Evolutionary conservation across 2,888 invertebrate genomes (phyloP).

Genomic region (Synergus laeviventris): DNA sequence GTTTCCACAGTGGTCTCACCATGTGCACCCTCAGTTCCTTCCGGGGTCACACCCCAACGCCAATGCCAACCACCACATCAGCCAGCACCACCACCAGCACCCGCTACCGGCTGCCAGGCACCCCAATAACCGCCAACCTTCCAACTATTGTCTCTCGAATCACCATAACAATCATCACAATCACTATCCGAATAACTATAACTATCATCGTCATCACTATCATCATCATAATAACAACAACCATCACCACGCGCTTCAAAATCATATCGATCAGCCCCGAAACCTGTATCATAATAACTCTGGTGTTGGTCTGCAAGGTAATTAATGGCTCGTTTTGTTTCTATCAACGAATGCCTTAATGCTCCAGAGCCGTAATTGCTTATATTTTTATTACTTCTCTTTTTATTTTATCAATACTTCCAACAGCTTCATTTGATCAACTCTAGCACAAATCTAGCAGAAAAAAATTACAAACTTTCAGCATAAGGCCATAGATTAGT

Average conservation of each 20-base stretch:
- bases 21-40: constrained; percentile 95
- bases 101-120: constrained; percentile 77
- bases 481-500: no score
- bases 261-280: constrained; percentile 78
- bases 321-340: constrained; percentile 65
- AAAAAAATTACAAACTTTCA: no score
- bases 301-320: constrained; percentile 80
- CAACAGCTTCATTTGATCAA: no score
- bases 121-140: constrained; percentile 76
- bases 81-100: constrained; percentile 77
- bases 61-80: constrained; percentile 76
- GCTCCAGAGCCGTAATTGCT: constrained; percentile 38
- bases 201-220: constrained; percentile 81
- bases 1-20: constrained; percentile 96
- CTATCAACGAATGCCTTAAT: constrained; percentile 63
- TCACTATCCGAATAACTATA: constrained; percentile 79
- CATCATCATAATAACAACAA: constrained; percentile 79
- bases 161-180: constrained; percentile 78
- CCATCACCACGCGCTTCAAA: constrained; percentile 77
- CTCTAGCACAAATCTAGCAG: no score
- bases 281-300: constrained; percentile 80
- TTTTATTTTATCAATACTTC: no score
- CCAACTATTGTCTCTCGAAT: constrained; percentile 78
- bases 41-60: constrained; percentile 91
- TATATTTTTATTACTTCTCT: no score